Evolutionary conservation across 2,888 invertebrate genomes (phyloP), one percentile per base, ranked within the genome.

Genomic region (Oscheius myriophilus): DNA sequence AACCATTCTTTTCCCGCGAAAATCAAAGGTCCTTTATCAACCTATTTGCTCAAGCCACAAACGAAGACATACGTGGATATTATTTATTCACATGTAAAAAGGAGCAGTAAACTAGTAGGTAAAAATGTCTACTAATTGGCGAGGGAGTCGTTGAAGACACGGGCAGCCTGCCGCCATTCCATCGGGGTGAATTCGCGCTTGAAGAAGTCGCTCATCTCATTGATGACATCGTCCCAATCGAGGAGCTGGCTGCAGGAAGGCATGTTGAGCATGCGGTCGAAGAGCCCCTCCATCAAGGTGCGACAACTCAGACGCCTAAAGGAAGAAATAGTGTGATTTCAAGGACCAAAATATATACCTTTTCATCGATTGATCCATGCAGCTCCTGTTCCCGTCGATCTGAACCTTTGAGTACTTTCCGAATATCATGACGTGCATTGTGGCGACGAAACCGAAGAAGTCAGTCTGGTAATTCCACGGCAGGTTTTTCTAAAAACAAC

Each of bases 391-490:
- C 9, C 68, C 39, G 0, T 33, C 51, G 91, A 63, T 59, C 83
- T 92, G 91, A 92, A 96, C 49, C 21, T 51, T 61, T 2, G 39
- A 94, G 87, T 96, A 96, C 85, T 92, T 92, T 52, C 93, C 93
- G 89, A 94, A 93, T 18, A 95, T 88, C 78, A 96, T 89, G 58
- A 93, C 92, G 87, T 95, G 93, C 76, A 94, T 91, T 12, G 93
- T 93, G 16, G 93, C 93, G 58, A 93, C 93, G 72, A 95, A 89
- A 77, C 95, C 95, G 88, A 92, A 96, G 83, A 93, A 89, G 89
- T 96, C 96, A 42, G 93, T 93, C 89, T 96, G 87, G 55, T 80
- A 84, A 12, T 76, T 95, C 96, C 96, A 96, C 0, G 93, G 93
- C 81, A 91, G 91, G 52, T 92, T 91, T 82, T 94, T 93, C 71